Evolutionary conservation across 2,113 vertebrate species (phyloP).

Genomic region (Pimephales promelas): DNA sequence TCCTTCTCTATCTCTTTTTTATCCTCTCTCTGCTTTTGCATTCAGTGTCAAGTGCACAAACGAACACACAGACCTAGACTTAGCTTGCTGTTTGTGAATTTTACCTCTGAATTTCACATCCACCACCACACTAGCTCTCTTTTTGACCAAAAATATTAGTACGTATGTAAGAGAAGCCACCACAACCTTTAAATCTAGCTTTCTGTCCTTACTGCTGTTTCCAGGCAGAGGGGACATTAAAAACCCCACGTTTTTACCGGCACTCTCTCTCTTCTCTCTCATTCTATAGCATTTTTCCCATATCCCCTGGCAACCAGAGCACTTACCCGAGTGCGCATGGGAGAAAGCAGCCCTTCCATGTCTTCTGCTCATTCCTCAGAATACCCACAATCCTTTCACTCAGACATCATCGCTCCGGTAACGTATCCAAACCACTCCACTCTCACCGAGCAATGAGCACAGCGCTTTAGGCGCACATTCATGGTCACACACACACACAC

Average conservation of each 20-base stretch:
- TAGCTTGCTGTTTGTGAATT: not conserved
- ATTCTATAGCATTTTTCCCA: constrained; percentile 57
- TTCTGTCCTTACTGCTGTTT: constrained; percentile 40
- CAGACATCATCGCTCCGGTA: constrained; percentile 44
- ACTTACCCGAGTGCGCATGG: constrained; percentile 80
- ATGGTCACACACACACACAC: constrained; percentile 22
- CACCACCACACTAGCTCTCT: not conserved
- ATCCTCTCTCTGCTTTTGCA: constrained; percentile 9
- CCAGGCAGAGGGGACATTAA: constrained; percentile 52
- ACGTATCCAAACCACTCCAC: constrained; percentile 47
- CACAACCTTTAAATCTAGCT: constrained; percentile 27
- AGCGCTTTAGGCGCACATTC: constrained; percentile 27
- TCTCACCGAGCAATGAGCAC: constrained; percentile 45
- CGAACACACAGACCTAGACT: not conserved
- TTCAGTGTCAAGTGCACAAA: not conserved
- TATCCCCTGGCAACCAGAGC: constrained; percentile 65
- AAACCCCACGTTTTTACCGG: constrained; percentile 18
- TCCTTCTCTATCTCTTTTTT: not conserved
- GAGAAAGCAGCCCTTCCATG: constrained; percentile 80
- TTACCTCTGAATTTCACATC: not conserved
- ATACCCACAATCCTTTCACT: constrained; percentile 50
- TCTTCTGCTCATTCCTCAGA: constrained; percentile 54
- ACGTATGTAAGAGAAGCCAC: not conserved
- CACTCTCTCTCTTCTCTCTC: constrained; percentile 25
- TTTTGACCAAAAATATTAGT: not conserved